phyloP scores from a whole-genome alignment of 2,888 invertebrate species.

The Lasioglossum oenotherae region DNA sequence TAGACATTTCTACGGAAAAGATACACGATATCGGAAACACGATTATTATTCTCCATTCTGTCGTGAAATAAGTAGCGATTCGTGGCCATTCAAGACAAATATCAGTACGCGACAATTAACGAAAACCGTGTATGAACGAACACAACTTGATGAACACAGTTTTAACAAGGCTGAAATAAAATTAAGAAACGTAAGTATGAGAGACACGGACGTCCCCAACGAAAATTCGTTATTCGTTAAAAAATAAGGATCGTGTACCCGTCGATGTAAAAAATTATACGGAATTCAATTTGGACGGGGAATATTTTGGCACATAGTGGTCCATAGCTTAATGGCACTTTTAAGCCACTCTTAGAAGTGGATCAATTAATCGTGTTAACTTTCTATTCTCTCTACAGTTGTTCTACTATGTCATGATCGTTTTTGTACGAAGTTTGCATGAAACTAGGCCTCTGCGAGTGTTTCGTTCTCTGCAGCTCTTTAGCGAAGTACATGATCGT shows the following conservation, averaged over 20 bases:
- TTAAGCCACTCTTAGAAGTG: conserved; percentile 61
- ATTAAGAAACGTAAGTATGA: neutral
- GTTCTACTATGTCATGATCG: conserved; percentile 82
- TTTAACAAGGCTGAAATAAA: conserved; percentile 17
- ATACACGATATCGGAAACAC: conserved; percentile 20
- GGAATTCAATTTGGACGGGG: conserved; percentile 72
- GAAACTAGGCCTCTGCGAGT: conserved; percentile 86
- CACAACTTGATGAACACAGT: neutral
- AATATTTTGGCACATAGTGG: conserved; percentile 75
- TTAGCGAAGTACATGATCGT: conserved; percentile 97
- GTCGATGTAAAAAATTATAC: conserved; percentile 46
- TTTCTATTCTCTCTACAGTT: conserved; percentile 67
- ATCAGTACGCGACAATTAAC: conserved; percentile 23
- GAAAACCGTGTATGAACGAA: neutral
- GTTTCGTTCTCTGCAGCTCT: conserved; percentile 90
- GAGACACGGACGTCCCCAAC: neutral
- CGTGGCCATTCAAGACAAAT: neutral
- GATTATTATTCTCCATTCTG: conserved; percentile 20
- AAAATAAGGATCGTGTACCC: conserved; percentile 27
- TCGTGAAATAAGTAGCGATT: conserved; percentile 29
- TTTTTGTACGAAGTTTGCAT: conserved; percentile 76
- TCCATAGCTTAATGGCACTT: conserved; percentile 71
- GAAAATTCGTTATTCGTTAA: conserved; percentile 13
- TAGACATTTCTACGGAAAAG: conserved; percentile 18
- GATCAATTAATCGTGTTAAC: conserved; percentile 51